These are phyloP conservation scores for Strongylocentrotus purpuratus DNA, from an alignment of 35 echinoderm and acorn worm genomes.

Conservation along the genomic window DNA sequence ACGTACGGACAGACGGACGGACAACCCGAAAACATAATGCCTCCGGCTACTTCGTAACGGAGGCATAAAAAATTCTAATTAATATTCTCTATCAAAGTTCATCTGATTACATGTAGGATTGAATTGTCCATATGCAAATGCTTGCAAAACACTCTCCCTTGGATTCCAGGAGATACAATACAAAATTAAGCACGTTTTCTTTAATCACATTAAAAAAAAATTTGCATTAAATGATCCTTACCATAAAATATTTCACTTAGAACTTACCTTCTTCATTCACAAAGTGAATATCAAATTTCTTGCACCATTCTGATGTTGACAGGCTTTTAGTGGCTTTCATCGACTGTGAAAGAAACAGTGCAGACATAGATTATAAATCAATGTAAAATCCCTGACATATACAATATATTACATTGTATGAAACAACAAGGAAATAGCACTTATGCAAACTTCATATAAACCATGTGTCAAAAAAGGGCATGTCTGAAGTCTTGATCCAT, in stretches of 20 bases:
- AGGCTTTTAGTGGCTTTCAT: conserved; percentile 94
- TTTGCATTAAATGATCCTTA: not conserved
- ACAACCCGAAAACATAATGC: too few relatives aligned
- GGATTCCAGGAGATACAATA: too few relatives aligned
- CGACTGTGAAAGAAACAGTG: conserved; percentile 58
- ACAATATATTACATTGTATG: not conserved
- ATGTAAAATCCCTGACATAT: not conserved
- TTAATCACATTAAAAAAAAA: too few relatives aligned
- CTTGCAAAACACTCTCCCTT: too few relatives aligned
- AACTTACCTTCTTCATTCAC: conserved; percentile 86
- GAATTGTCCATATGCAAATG: too few relatives aligned
- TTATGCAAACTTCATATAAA: not conserved
- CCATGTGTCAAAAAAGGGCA: not conserved
- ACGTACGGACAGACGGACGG: too few relatives aligned
- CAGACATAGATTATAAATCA: conserved; percentile 25
- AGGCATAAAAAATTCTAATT: too few relatives aligned
- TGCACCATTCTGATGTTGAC: conserved; percentile 98
- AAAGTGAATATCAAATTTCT: conserved; percentile 93
- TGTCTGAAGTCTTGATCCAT: not conserved
- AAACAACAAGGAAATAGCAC: not conserved
- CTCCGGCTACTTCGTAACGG: too few relatives aligned
- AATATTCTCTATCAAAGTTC: too few relatives aligned
- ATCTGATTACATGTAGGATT: too few relatives aligned
- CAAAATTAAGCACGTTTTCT: too few relatives aligned
- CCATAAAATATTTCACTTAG: not conserved